Percentiles rank a stretch among this genome's conserved stretches.
Conservation (phyloP, 2,797 vertebrate species). For the Cottoperca gobio region DNA sequence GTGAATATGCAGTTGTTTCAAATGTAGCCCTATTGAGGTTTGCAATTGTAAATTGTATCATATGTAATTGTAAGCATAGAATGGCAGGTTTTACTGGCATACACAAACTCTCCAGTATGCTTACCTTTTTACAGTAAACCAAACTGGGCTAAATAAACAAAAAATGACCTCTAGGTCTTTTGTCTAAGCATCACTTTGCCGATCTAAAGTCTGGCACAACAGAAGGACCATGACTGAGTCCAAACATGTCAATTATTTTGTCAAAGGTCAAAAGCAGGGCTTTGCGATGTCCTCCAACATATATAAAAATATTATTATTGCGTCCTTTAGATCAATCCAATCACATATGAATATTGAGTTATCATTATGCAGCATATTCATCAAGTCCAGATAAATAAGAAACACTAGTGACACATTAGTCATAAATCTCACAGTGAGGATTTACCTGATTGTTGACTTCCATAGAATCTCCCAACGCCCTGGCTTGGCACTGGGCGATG, state of each 20-base stretch:
- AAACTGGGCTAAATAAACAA: not conserved
- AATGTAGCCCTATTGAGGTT: not conserved
- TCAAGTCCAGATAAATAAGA: not conserved
- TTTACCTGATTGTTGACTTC: conserved; percentile 88
- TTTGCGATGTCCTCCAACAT: not conserved
- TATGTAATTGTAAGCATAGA: not conserved
- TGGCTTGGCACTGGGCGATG: conserved; percentile 81
- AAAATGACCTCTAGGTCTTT: not conserved
- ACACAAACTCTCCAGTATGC: not conserved
- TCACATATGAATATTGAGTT: not conserved
- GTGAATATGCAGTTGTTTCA: not conserved
- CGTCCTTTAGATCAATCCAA: not conserved
- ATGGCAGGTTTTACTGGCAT: not conserved
- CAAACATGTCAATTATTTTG: not conserved
- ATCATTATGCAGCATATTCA: not conserved
- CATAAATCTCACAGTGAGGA: not conserved
- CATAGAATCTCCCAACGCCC: conserved; percentile 78
- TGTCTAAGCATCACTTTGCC: not conserved
- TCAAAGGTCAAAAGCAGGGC: not conserved
- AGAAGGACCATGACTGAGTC: not conserved
- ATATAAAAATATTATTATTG: not conserved
- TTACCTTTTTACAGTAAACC: not conserved
- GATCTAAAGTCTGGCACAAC: not conserved
- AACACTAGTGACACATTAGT: not conserved
- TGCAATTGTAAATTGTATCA: not conserved